phyloP scores from a whole-genome alignment of 2,888 invertebrate species.

The Calliopum simillimum region DNA sequence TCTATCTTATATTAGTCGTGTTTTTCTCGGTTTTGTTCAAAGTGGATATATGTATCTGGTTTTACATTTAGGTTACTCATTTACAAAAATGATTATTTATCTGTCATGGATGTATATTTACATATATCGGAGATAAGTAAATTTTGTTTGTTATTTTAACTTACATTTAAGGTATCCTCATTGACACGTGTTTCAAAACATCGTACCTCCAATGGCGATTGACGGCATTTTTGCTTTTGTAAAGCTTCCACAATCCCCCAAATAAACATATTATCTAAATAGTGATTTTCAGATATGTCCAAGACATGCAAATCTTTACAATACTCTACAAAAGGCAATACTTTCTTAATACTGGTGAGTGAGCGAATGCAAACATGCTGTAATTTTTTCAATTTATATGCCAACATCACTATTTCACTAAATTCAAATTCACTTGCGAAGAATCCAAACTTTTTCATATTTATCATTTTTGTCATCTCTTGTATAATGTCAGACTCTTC shows the following conservation, averaged over 20 bases:
- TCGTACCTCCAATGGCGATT: constrained; percentile 19
- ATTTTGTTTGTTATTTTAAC: background rate
- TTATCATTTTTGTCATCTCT: constrained; percentile 39
- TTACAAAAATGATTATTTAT: too few relatives aligned
- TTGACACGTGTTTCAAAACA: constrained; percentile 9
- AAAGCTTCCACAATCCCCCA: background rate
- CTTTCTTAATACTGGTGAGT: background rate
- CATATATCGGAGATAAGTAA: too few relatives aligned
- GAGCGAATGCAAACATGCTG: constrained; percentile 47
- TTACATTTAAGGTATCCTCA: constrained; percentile 8
- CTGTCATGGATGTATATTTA: too few relatives aligned
- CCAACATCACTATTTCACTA: constrained; percentile 40
- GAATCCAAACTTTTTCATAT: constrained; percentile 44
- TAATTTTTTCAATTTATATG: constrained; percentile 37
- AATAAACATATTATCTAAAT: constrained; percentile 11
- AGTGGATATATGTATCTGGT: too few relatives aligned
- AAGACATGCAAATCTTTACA: constrained; percentile 21
- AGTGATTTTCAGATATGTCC: constrained; percentile 9
- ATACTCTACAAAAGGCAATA: constrained; percentile 17
- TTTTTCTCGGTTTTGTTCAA: too few relatives aligned
- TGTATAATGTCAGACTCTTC: constrained; percentile 39
- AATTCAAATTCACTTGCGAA: constrained; percentile 45
- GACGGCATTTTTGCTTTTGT: constrained; percentile 2
- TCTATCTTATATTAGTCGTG: too few relatives aligned
- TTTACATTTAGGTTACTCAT: too few relatives aligned